Base-by-base conservation (phyloP, 2,888 invertebrate species). In the Brachyptera risi region DNA sequence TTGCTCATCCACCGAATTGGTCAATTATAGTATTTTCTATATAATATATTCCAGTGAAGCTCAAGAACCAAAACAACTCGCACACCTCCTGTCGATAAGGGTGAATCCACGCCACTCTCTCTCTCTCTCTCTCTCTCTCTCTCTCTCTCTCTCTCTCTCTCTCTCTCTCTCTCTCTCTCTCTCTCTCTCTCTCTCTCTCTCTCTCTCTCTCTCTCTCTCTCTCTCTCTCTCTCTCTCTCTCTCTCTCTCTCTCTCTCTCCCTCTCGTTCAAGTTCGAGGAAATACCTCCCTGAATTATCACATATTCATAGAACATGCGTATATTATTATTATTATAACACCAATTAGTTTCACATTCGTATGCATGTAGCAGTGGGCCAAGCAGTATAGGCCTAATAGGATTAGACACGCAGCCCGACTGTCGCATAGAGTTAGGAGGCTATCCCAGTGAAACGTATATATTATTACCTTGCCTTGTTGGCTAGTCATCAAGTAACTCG, bases 401-500 rank as follows among this genome's bases (percentile, higher is more conserved):
- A 42, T 42, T 42, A 21, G 42, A 17, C 42, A 42, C 42, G 42
- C 42, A 42, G 17, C 19, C 21, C 42, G 21, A 42, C 42, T 42
- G 42, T 42, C 42, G 2, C 17, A 17, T 19, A 21, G 21, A 42
- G 21, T 42, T 42, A 42, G 4, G 2, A 42, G 17, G 42, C 42
- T n/a, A n/a, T n/a, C n/a, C n/a, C n/a, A n/a, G n/a, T n/a, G n/a
- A n/a, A n/a, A n/a, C n/a, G n/a, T n/a, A n/a, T n/a, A n/a, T n/a
- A n/a, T n/a, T n/a, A n/a, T n/a, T n/a, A n/a, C n/a, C n/a, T n/a
- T n/a, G n/a, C n/a, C n/a, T n/a, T n/a, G n/a, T n/a, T n/a, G n/a
- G n/a, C n/a, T n/a, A n/a, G n/a, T n/a, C n/a, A n/a, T n/a, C n/a
- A n/a, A n/a, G n/a, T n/a, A n/a, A n/a, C n/a, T n/a, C n/a, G n/a